Conservation (phyloP, 2,113 vertebrate species). For the Anoura caudifer region DNA sequence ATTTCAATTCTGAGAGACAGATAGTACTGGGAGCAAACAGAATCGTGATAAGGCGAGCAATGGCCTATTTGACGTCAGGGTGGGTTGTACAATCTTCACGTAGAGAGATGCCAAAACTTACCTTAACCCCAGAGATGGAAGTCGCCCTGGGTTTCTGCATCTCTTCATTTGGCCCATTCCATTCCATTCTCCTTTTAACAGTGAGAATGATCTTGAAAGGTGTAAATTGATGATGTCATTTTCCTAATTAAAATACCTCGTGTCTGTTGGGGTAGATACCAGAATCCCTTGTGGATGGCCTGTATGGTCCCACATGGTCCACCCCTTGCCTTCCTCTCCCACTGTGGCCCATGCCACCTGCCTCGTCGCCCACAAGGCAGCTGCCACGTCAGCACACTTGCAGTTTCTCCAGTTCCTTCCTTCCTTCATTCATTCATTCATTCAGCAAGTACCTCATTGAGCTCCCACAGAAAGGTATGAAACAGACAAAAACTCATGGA, state of each 20-base stretch:
- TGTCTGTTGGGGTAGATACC: neutral
- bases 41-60: neutral
- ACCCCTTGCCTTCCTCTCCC: neutral
- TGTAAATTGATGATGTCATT: neutral
- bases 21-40: neutral
- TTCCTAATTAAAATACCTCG: constrained; percentile 19
- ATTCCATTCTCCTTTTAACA: neutral
- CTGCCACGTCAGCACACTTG: neutral
- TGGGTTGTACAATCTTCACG: neutral
- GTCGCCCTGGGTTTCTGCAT: neutral
- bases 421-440: neutral
- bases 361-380: neutral
- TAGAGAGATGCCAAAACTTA: neutral
- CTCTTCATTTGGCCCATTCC: neutral
- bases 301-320: neutral
- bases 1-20: neutral
- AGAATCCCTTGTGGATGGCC: neutral
- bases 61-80: neutral
- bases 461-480: neutral
- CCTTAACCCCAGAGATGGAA: neutral
- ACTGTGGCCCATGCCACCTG: neutral
- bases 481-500: neutral
- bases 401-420: neutral
- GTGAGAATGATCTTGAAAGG: neutral
- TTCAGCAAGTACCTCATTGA: neutral